Evolutionary conservation across 1,140 invertebrate genomes (phyloP), one percentile per base, ranked within the genome.

Genomic region (Caenorhabditis brenneri): DNA sequence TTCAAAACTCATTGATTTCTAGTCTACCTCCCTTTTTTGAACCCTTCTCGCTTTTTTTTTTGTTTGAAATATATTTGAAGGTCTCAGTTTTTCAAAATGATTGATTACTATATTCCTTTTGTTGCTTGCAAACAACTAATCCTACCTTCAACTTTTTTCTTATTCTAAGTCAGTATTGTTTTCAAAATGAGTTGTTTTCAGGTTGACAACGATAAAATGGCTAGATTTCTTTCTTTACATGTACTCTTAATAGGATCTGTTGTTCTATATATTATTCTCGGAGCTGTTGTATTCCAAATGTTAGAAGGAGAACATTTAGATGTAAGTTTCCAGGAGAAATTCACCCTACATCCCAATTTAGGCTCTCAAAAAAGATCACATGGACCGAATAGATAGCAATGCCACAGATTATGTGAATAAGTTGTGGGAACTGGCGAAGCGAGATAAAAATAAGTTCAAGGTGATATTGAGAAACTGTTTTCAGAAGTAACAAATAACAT

Each of bases 251-350:
- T 90, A 22, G 51, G 90, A 12, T 85, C 89, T 22, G 88, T 81
- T 10, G 48, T 85, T 10, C 55, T 79, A 22, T 89, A 90, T 58
- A 85, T 89, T 36, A 79, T 90, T 6, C 22, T 90, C 49, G 88
- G 88, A 33, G 88, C 88, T 31, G 81, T 83, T 49, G 65, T 90
- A 22, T 90, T 89, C 48, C 88, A 89, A 83, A 83, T 65, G 29
- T 81, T 89, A 3, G 88, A 89, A 83, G 89, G 89, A 33, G 58
- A 85, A 74, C 79, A 87, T 55, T 69, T 89, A 24, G 55, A 81
- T 31, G 84, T 85, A 36, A 69, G 53, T 48, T 19, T 29, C 15
- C 1, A 22, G 19, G 6, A 31, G 33, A 19, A 49, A 53, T 9
- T 80, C 16, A 10, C 0, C 19, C 27, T 79, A 55, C 2, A 33